Evolutionary conservation across 2,113 vertebrate genomes (phyloP), one percentile per base, ranked within the genome.

Genomic region (Scophthalmus maximus): DNA sequence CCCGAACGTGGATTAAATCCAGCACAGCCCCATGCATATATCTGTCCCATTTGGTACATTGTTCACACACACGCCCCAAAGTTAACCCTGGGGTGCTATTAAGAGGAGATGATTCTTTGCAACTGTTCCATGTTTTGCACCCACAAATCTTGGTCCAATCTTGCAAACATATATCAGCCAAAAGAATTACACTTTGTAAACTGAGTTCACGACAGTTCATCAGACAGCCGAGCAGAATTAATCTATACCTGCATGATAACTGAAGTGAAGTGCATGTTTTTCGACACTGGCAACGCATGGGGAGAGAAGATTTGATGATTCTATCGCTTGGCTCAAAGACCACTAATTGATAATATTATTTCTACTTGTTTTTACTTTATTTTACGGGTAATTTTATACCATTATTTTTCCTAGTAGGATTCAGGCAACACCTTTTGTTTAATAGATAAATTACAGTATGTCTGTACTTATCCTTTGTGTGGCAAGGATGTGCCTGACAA

Each of bases 401-500:
- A 18, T 23, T 15, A 3, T 1, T 11, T 47, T 29, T 15, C 30
- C 27, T 47, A 25, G 18, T 11, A 23, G 20, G 25, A 32, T 78
- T 60, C 60, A 22, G 5, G 44, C 53, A 49, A 4, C 30, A 20
- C 14, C 8, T 42, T 44, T 50, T 67, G 51, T 51, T 57, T 42
- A n/a, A 20, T 8, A 56, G 68, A 47, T 73, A 6, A 56, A 67
- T 50, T 60, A 20, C 55, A 27, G 15, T 29, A 15, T 56, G 32
- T 20, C 27, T 64, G 51, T 25, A 26, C 26, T 79, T 40, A 15
- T 51, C 44, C 8, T 63, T 38, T 38, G 49, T 55, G 27, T 69
- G 32, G 42, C 5, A 17, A 46, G 42, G 8, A 18, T 23, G 29
- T 46, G 17, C 9, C 32, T 30, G 14, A 56, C 17, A 11, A 30